Evolutionary conservation across 2,797 vertebrate species (phyloP), one percentile per base, ranked within the genome.

Genomic region (Lutra lutra): DNA sequence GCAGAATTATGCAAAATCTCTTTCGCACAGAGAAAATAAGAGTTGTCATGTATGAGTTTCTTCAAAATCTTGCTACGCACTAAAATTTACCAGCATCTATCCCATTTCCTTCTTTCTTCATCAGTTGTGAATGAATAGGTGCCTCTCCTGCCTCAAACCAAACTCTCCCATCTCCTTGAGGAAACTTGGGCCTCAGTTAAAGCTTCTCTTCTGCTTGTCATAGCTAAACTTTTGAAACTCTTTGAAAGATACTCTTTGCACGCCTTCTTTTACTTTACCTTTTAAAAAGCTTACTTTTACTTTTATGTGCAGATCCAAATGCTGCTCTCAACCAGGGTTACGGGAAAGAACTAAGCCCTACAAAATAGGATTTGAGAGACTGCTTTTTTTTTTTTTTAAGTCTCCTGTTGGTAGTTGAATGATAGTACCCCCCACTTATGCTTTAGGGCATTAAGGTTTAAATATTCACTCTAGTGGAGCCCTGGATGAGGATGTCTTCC

Each of bases 21-120:
- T 91, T 87, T 84, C 14, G 3, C 80, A 90, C 38, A 78, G 58
- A 92, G 66, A 86, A 95, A 89, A 77, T 85, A n/a, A 20, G 43
- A 68, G 35, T 78, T 40, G 23, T 38, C 20, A 17, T n/a, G 21
- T 89, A 58, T 64, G 40, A 60, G 48, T 95, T 93, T 92, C 51
- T 94, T 96, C 38, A 66, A 4, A 38, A 62, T 96, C n/a, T 38
- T 79, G 32, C 17, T 66, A 6, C 2, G 6, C 35, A 54, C 72
- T 96, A 54, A 58, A 86, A 56, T 54, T 91, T 35, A 68, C 48
- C 15, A 66, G 48, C 9, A 66, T 78, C 43, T 18, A 48, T 43
- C 18, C 8, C 48, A 48, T 80, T 46, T 38, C 54, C 35, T 56
- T 75, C 35, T n/a, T 46, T 56, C 43, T 75, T 64, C 54, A 21